Base-by-base conservation (phyloP, 2,797 vertebrate species). In the Sebastes kiyomatsui region DNA sequence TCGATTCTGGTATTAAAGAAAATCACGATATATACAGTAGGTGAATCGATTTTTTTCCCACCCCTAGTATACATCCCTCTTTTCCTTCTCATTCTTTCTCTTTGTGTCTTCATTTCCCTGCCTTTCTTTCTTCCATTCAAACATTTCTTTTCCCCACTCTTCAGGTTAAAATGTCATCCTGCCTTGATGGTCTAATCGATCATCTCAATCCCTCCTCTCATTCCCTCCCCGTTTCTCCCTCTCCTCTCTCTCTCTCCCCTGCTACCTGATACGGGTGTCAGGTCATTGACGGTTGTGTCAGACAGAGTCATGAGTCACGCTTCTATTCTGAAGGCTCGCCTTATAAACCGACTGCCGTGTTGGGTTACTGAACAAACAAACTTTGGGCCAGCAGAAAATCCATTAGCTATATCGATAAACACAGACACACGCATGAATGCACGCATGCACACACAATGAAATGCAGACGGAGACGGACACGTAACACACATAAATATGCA, bases 321-420 rank as follows among this genome's bases (percentile, higher is more conserved):
- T 93, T 94, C 93, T 94, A 94, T 95, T 95, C 92, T 90, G 90
- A 93, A 92, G 87, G 73, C 87, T 84, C 64, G 78, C 91, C 90
- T 92, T 93, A 92, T 93, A 93, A 95, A 95, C 92, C 56, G 32
- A 72, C 91, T 75, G 82, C 77, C 76, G 56, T 88, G 88, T 94
- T 87, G 61, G 38, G 88, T 96, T 95, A 90, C 94, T 86, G 92
- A 89, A 72, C 93, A 95, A 96, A 95, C 92, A 95, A 95, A 95
- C 92, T 90, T 86, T 79, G 79, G 82, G 70, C 87, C 88, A 62
- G 89, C 91, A 91, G 91, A 94, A 93, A 95, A 94, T 93, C 93
- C 93, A 94, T 95, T 94, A 94, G 92, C 87, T 74, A 28, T 90
- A 91, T 94, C 84, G 92, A 94, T 94, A 95, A 94, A 96, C 94